Evolutionary conservation across 2,797 vertebrate species (phyloP), one percentile per base, ranked within the genome.

Genomic region (Astyanax mexicanus): DNA sequence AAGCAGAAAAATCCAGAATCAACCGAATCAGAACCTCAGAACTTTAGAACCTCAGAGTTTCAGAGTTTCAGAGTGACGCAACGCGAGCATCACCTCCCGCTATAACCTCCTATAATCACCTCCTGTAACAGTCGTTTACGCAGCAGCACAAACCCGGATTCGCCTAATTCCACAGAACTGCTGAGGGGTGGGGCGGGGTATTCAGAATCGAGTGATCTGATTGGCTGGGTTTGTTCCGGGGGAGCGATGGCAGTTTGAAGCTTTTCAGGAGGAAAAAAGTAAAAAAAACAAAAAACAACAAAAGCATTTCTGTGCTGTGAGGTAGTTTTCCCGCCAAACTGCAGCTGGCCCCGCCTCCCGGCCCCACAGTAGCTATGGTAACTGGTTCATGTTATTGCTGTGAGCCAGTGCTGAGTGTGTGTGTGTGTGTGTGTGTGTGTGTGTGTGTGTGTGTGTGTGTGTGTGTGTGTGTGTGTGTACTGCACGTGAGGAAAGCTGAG

Each of bases 281-380:
- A 57, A 21, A 1, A 51, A 47, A 42, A 49, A 21, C 1, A 58
- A 49, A 47, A 78, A 67, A 65, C 54, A 64, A 82, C 74, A 82
- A 80, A 79, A 62, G 74, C 58, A 35, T 68, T 45, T 51, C 55
- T 54, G 72, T 6, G 44, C n/a, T 54, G n/a, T 11, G 45, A 77
- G 78, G 61, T 67, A 74, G 27, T 44, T 77, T 74, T 82, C 71
- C 52, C 81, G 78, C 78, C 78, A 80, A 74, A 69, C 67, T 10
- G 44, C 74, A 78, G 80, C 80, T 70, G 71, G 60, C 72, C 38
- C 52, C 15, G 45, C 77, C 62, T 69, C 67, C 65, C 52, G 74
- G 35, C 61, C 66, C 42, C 17, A 3, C 17, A 23, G 54, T 82
- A 38, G 17, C 74, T 67, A 38, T 74, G 54, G 74, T 49, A 67